Percentiles rank a stretch among this genome's conserved stretches.
phyloP scores from a whole-genome alignment of 2,797 vertebrate genomes.

The Acipenser oxyrinchus region DNA sequence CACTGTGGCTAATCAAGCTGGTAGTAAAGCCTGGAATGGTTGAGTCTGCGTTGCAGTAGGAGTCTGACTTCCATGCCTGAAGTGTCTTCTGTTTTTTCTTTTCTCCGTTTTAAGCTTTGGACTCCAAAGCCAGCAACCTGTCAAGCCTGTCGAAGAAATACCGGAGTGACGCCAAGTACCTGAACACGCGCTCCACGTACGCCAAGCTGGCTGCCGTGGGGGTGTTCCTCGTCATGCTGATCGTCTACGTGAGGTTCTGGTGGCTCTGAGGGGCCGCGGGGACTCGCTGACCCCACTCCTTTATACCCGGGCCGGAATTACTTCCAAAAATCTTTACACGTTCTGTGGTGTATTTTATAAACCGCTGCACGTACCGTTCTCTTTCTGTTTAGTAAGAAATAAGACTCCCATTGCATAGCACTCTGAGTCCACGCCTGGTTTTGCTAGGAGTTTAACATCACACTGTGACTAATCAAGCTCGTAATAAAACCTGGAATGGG shows the following conservation, averaged over 20 bases:
- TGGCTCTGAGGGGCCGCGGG: conserved; percentile 76
- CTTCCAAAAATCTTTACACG: too few relatives aligned
- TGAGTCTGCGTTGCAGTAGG: not conserved
- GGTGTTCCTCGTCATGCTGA: conserved; percentile 96
- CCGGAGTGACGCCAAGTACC: conserved; percentile 91
- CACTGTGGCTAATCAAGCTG: too few relatives aligned
- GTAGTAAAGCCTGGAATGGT: too few relatives aligned
- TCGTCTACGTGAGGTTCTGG: conserved; percentile 96
- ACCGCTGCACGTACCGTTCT: too few relatives aligned
- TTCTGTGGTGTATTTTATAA: too few relatives aligned
- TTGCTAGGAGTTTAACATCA: too few relatives aligned
- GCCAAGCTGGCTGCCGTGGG: conserved; percentile 91
- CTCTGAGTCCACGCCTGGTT: too few relatives aligned
- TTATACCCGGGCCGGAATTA: too few relatives aligned
- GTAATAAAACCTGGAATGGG: too few relatives aligned
- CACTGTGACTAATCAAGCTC: too few relatives aligned
- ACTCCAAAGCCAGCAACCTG: conserved; percentile 94
- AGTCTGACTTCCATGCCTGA: not conserved
- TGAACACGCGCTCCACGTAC: conserved; percentile 97
- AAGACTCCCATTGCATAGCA: too few relatives aligned
- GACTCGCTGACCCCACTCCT: not conserved
- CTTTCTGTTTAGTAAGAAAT: too few relatives aligned
- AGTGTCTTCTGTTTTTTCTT: conserved; percentile 9
- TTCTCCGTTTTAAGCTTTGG: conserved; percentile 66
- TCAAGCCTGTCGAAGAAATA: conserved; percentile 97